Base-by-base conservation (phyloP, 1,140 invertebrate species). In the Pseudomyrmex gracilis region DNA sequence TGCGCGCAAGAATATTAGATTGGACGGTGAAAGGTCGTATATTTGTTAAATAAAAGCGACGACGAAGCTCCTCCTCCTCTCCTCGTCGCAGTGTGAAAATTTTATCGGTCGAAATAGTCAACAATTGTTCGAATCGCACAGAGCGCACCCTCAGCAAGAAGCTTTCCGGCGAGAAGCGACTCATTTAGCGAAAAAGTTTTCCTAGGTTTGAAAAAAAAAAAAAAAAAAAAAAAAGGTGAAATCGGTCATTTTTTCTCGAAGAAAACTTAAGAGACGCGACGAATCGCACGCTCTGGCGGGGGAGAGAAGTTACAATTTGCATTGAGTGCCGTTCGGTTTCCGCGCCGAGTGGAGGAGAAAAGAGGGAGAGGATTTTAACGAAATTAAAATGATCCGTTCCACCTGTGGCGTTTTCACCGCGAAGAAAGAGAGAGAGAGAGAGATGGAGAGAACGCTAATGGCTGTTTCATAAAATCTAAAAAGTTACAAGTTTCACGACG, bases 331-430 rank as follows among this genome's bases (percentile, higher is more conserved):
- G 58, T 53, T 49, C 12, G 57, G 45, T 68, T 34, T 58, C 45
- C 63, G 24, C 24, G 24, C 58, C 17, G 82, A 12, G 5, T 34
- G 34, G 7, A 2, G 34, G 7, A 2, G 34, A 34, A 5, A 34
- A 34, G 34, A 34, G 34, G 34, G 34, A 0, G 55, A 66, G 47
- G 51, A 74, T 87, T 73, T 51, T 58, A 60, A 49, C 45, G 73
- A 51, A 84, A 80, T 86, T 87, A 73, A 86, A 84, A 76, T 51
- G 43, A 55, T 61, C 47, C 58, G 68, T 57, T 60, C 71, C 85
- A 87, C 86, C 85, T 86, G 85, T 87, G 73, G 86, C 85, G 66
- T 73, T 63, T 47, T 12, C 78, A 34, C 5, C 34, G 34, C 34
- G 34, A 34, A 34, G 34, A 34, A 5, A 34, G 34, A 34, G 34